Evolutionary conservation across 2,888 invertebrate genomes (phyloP), one percentile per base, ranked within the genome.

Genomic region (Ametastegia equiseti): DNA sequence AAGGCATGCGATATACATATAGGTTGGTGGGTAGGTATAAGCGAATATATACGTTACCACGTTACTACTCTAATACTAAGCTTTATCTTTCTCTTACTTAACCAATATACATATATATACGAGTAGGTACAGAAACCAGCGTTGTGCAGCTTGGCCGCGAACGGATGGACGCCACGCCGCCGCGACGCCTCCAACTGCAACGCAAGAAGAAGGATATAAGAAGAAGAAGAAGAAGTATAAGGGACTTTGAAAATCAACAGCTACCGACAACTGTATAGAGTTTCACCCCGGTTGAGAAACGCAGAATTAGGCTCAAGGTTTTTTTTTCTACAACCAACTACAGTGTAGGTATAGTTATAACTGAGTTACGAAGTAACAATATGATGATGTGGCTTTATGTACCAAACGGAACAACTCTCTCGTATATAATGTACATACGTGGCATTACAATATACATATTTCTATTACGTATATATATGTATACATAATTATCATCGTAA

Each of bases 1-100:
- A 83, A 84, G 84, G 85, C 88, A 88, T 88, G 88, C 86, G 87
- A n/a, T n/a, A 87, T 84, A 13, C 11, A 45, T 9, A 45, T 13
- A 15, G n/a, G n/a, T n/a, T n/a, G n/a, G n/a, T n/a, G n/a, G n/a
- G n/a, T n/a, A n/a, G n/a, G n/a, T n/a, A n/a, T n/a, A n/a, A n/a
- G n/a, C n/a, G n/a, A n/a, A n/a, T n/a, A n/a, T n/a, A n/a, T n/a
- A n/a, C n/a, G n/a, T n/a, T n/a, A n/a, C n/a, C n/a, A n/a, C n/a
- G n/a, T n/a, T n/a, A 67, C 65, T 63, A 33, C 60, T 65, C 19
- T 23, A 27, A 39, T 15, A n/a, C 63, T 11, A 23, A 47, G 71
- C 47, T 47, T 45, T n/a, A n/a, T 73, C 71, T 42, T 69, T 9
- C 39, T 69, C 69, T 69, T n/a, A 69, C n/a, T n/a, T n/a, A n/a